Base-by-base conservation (phyloP, 2,888 invertebrate species). In the Seladonia tumulorum region DNA sequence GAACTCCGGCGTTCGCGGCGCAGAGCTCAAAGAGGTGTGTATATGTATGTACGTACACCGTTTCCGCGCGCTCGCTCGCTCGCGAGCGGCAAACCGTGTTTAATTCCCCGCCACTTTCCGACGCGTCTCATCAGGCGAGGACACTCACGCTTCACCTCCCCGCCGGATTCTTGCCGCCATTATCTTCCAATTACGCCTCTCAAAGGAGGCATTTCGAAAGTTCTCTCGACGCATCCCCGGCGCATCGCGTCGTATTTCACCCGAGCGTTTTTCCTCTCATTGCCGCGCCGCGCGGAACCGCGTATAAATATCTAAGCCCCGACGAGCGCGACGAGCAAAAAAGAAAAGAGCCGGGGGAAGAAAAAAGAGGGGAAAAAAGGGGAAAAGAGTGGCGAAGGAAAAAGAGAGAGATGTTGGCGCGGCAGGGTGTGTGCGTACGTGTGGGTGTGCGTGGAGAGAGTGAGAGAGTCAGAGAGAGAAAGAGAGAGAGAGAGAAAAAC, bases 231-330 rank as follows among this genome's bases (percentile, higher is more conserved):
- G 78, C 78, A 39, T 72, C 68, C 25, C 25, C 66, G 75, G n/a
- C 76, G 42, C 66, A 49, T 72, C 79, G 60, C 80, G 66, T 76
- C 77, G 80, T 75, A 79, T 82, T 76, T 85, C 78, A 79, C 16
- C 16, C 73, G 53, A 29, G 53, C 63, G 74, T 86, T 80, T 81
- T 85, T 83, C 83, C 77, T 83, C 68, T 68, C 68, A 45, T 80
- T 76, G 57, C 66, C 49, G 73, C 72, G 60, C 39, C 53, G 57
- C 57, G 57, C n/a, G 57, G 12, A n/a, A 57, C 72, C 68, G 12
- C 76, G 72, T 83, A 88, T 87, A 88, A 86, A 88, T 88, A 86
- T 81, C 87, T 75, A 79, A 83, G 81, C 84, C 63, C 63, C 70
- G 71, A 80, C n/a, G 72, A 77, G 57, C 57, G 57, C 57, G 79